phyloP scores from a whole-genome alignment of 2,797 vertebrate genomes.

The Acanthurus leucopareius region DNA sequence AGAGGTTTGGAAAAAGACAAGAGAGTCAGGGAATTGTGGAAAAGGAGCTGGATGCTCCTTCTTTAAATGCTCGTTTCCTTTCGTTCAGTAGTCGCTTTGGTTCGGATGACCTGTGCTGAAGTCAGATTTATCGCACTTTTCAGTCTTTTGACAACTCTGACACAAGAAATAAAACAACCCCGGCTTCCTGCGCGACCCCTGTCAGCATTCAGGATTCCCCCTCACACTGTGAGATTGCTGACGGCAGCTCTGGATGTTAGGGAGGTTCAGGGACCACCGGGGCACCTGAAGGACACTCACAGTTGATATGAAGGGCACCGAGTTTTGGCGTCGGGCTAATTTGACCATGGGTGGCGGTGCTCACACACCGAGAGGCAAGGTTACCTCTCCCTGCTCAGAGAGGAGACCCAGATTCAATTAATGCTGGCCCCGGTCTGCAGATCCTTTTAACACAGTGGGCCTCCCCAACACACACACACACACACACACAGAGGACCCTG shows the following conservation, averaged over 20 bases:
- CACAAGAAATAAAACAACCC: constrained; percentile 26
- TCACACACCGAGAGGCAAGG: constrained; percentile 91
- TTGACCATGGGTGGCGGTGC: constrained; percentile 86
- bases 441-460: constrained; percentile 91
- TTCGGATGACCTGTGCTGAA: constrained; percentile 9
- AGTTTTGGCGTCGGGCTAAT: constrained; percentile 83
- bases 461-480: constrained; percentile 47
- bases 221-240: constrained; percentile 6
- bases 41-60: background rate
- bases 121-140: background rate
- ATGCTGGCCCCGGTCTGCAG: constrained; percentile 85
- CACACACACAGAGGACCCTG: constrained; percentile 3
- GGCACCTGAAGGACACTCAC: constrained; percentile 90
- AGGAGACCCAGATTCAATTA: constrained; percentile 96
- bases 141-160: constrained; percentile 14
- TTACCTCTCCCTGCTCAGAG: constrained; percentile 87
- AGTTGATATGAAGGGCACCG: constrained; percentile 70
- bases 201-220: constrained; percentile 22
- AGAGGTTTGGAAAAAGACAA: background rate
- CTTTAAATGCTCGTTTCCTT: background rate
- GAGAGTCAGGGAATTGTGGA: background rate
- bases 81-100: background rate
- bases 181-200: constrained; percentile 3
- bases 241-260: background rate
- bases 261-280: constrained; percentile 56